Conservation (phyloP, 2,113 vertebrate species). For the Nipponia nippon region DNA sequence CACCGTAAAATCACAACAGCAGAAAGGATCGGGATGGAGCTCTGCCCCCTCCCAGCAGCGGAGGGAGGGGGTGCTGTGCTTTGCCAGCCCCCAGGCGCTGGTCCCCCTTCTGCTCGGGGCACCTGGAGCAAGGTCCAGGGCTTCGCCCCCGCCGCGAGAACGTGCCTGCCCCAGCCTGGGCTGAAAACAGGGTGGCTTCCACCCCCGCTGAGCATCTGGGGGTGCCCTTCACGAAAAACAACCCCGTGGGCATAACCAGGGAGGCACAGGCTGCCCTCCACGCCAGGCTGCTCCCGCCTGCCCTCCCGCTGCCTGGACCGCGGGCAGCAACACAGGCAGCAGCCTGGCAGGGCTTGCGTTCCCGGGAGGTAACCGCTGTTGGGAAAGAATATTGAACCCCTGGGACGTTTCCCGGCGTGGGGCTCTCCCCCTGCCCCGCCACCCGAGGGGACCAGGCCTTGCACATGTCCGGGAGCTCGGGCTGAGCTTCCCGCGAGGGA, state of each 20-base stretch:
- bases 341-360: background rate
- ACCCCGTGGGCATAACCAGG: background rate
- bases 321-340: background rate
- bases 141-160: background rate
- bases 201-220: background rate
- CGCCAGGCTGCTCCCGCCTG: background rate
- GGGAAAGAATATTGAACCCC: background rate
- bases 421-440: too few relatives aligned
- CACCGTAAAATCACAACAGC: background rate
- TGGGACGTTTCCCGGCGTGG: fast-evolving
- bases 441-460: background rate
- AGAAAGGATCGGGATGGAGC: background rate
- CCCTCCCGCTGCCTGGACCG: background rate
- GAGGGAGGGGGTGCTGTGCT: background rate
- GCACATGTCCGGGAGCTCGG: fast-evolving
- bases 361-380: background rate
- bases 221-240: background rate
- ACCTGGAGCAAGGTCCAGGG: background rate
- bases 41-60: background rate
- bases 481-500: background rate
- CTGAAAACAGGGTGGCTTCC: background rate
- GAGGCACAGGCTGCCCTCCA: background rate
- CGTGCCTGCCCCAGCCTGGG: background rate
- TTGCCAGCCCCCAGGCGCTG: fast-evolving
- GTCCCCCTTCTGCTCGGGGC: background rate